Evolutionary conservation across 1,140 invertebrate genomes (phyloP).

Genomic region (Camponotus floridanus): DNA sequence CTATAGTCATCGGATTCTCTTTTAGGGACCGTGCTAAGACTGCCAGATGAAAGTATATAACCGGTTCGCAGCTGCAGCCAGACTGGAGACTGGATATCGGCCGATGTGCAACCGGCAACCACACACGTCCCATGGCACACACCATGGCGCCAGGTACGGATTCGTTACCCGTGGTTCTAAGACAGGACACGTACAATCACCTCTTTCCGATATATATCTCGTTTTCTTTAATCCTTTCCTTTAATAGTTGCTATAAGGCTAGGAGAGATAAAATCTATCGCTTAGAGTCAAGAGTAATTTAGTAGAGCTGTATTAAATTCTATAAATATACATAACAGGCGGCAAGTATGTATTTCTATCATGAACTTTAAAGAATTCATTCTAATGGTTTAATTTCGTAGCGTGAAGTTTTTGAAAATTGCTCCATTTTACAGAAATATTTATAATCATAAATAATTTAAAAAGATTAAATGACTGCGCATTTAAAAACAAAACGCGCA

Average conservation of each 20-base stretch:
- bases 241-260: not conserved
- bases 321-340: not conserved
- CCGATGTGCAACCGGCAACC: constrained; percentile 71
- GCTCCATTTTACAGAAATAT: not conserved
- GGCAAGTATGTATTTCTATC: not conserved
- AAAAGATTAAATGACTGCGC: not conserved
- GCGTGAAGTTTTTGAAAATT: not conserved
- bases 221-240: not conserved
- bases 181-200: constrained; percentile 13
- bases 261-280: not conserved
- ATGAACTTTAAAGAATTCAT: not conserved
- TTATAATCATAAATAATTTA: not conserved
- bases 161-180: constrained; percentile 54
- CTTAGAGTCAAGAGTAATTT: not conserved
- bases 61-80: constrained; percentile 84
- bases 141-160: constrained; percentile 76
- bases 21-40: constrained; percentile 81
- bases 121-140: constrained; percentile 68
- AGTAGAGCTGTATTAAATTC: not conserved
- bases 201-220: not conserved
- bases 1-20: constrained; percentile 80
- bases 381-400: not conserved
- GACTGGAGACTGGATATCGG: constrained; percentile 75
- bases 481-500: not conserved
- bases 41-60: constrained; percentile 82